These are phyloP conservation scores for Thymelicus lineola DNA, from an alignment of 2,888 invertebrate genomes.

Conservation along the genomic window DNA sequence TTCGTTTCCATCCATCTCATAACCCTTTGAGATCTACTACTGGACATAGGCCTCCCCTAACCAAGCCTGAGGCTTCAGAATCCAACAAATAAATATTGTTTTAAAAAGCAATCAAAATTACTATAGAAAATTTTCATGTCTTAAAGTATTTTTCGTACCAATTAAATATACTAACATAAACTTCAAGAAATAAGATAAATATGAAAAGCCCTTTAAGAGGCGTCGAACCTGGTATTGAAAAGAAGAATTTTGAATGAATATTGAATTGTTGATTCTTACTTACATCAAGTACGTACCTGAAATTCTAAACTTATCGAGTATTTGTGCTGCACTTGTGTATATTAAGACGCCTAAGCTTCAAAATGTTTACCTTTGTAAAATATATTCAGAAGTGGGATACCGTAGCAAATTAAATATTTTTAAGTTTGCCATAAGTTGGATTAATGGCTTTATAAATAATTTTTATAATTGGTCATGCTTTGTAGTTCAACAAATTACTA, in stretches of 20 bases:
- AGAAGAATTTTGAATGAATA: slow-evolving; percentile 2
- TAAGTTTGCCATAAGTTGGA: background rate
- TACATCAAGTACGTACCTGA: background rate
- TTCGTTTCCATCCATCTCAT: no score
- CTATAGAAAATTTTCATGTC: no score
- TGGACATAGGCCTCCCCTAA: no score
- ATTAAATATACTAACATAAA: background rate
- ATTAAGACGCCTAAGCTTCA: background rate
- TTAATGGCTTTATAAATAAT: background rate
- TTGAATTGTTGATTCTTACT: slow-evolving; percentile 5
- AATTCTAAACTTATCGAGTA: slow-evolving; percentile 8
- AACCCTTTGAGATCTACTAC: no score
- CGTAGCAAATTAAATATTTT: slow-evolving; percentile 9
- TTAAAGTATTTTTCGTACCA: background rate
- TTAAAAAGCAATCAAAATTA: no score
- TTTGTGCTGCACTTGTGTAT: background rate
- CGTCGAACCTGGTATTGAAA: slow-evolving; percentile 1
- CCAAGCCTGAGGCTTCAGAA: no score
- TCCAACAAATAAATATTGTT: no score
- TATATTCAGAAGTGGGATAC: background rate
- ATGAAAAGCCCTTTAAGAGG: background rate
- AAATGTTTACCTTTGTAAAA: slow-evolving; percentile 2
- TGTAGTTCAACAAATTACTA: no score
- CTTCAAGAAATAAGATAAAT: background rate
- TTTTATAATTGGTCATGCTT: background rate